Base-by-base conservation (phyloP, 2,113 vertebrate genomes). In the Carassius carassius region DNA sequence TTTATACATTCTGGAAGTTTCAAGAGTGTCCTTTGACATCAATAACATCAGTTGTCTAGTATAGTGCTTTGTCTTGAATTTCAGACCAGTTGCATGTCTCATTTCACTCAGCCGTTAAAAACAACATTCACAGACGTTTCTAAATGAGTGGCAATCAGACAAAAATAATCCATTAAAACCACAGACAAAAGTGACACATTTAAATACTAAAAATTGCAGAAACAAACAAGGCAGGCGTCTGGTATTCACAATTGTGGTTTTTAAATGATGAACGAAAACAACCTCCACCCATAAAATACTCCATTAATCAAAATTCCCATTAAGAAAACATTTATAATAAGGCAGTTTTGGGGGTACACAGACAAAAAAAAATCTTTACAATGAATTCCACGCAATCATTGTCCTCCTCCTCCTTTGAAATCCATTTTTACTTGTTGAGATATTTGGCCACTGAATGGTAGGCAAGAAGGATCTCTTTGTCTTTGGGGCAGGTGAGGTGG, bases 401-500 rank as follows among this genome's bases (percentile, higher is more conserved):
- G 58, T 44, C 70, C 49, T 41, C 44, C 14, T 13, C 14, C 13
- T 25, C 37, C 51, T 49, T 29, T 75, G 69, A n/a, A 60, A 84
- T 86, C 82, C 80, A 82, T 70, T 76, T 77, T 62, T 94, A 91
- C 81, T 92, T 92, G 44, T 88, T 93, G 72, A 85, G 93, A 35
- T 92, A 93, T 78, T 90, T 94, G n/a, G 96, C 96, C n/a, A 95
- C 95, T 0, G 94, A 89, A 12, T 79, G 74, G 88, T 99, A 99
- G 72, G 96, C 96, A 11, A 90, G 82, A 62, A 97, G 72, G 23
- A 98, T 96, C 93, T 99, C 97, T 0, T 88, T 47, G 0, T 92
- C 92, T 1, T 92, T 94, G 11, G 98, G 97, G 62, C 98, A 99
- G 21, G 95, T 98, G 87, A 94, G 93, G 49, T 92, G 93, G 91